Conservation (phyloP, 2,797 vertebrate species). For the Cyclura pinguis region DNA sequence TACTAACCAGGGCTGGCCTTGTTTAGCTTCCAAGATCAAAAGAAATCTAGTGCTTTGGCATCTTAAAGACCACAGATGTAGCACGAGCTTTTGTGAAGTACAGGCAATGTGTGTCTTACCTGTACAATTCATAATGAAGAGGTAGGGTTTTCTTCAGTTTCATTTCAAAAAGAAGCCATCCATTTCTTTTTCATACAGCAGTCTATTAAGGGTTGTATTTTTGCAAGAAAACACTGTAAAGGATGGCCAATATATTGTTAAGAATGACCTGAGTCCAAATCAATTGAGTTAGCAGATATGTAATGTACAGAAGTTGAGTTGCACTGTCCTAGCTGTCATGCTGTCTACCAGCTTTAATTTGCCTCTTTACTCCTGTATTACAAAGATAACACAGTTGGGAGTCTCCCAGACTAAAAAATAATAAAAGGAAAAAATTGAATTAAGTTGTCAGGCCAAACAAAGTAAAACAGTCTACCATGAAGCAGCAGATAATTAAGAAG, state of each 20-base stretch:
- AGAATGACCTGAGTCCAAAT: slow-evolving; percentile 50
- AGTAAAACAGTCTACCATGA: slow-evolving; percentile 32
- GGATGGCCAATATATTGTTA: slow-evolving; percentile 36
- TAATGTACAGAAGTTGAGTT: neutral
- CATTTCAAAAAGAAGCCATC: slow-evolving; percentile 32
- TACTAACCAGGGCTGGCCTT: too few relatives aligned
- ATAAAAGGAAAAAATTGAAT: slow-evolving; percentile 39
- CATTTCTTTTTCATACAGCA: slow-evolving; percentile 44
- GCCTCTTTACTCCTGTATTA: slow-evolving; percentile 32
- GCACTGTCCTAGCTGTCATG: slow-evolving; percentile 33
- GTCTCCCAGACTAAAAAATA: slow-evolving; percentile 47
- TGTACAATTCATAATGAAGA: neutral
- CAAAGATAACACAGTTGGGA: slow-evolving; percentile 26
- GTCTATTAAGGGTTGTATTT: slow-evolving; percentile 18
- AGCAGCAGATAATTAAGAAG: slow-evolving; percentile 30
- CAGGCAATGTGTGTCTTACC: neutral
- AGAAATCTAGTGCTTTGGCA: too few relatives aligned
- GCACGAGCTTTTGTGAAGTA: too few relatives aligned
- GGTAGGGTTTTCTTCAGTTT: neutral
- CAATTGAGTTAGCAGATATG: slow-evolving; percentile 49
- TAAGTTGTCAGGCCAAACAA: slow-evolving; percentile 44
- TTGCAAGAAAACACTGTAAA: slow-evolving; percentile 41
- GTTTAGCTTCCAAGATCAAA: too few relatives aligned
- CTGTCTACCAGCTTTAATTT: slow-evolving; percentile 46
- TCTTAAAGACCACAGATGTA: too few relatives aligned